Evolutionary conservation across 2,113 vertebrate species (phyloP), one percentile per base, ranked within the genome.

Genomic region (Aphelocoma coerulescens): DNA sequence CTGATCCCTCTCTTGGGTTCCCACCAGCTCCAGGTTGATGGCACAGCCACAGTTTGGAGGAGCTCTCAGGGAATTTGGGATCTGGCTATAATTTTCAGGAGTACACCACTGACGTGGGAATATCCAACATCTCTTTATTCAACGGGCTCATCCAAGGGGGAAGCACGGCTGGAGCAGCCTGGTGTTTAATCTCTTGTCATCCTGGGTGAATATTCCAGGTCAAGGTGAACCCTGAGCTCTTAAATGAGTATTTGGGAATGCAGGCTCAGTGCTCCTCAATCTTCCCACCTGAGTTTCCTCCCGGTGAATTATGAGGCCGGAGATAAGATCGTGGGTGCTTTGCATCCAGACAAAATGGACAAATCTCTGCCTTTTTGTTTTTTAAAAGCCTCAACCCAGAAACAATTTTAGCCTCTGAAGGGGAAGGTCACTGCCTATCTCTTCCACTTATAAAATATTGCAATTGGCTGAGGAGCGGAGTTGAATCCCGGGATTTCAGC

Each of bases 201-300:
- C 94, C 10, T 65, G 73, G 69, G 79, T 93, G 86, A 88, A 72
- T 88, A 95, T 95, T 97, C 81, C 89, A 89, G 96, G 97, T 97
- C 97, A 97, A 97, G 96, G 97, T 97, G 93, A 98, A 96, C 93
- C 80, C 92, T 86, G 74, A 85, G 88, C 81, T 96, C 95, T 88
- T 86, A 92, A 97, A 91, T 77, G 96, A 96, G 32, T 91, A 33
- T 94, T 97, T 97, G 84, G 82, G 92, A 94, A 90, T 43, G 39
- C 51, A 85, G 71, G 84, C 92, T 96, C 28, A 3, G 21, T 13
- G 39, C 95, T 97, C 91, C 95, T 98, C 96, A 97, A 97, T 97
- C 97, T 98, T 96, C 89, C 93, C 90, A 37, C 54, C 61, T 11
- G 33, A 76, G 57, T 79, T 97, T 88, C 89, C 63, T 95, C 90